Conservation (phyloP, 92 coral and sea anemone species). For the Actinernus sp. region DNA sequence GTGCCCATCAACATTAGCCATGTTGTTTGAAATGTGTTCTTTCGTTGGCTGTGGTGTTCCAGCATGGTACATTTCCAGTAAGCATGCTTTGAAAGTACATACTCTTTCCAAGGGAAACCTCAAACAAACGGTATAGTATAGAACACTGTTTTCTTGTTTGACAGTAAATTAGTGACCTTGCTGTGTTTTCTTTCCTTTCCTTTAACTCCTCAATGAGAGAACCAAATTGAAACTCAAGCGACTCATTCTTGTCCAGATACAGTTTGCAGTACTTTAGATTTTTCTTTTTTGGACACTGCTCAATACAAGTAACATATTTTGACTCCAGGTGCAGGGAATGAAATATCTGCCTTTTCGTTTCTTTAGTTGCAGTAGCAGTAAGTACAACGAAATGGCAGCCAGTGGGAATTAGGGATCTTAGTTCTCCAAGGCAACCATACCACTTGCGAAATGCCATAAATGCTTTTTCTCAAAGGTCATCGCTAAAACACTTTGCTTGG, state of each 20-base stretch:
- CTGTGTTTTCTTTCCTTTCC: constrained; percentile 20
- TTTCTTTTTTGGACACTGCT: constrained; percentile 66
- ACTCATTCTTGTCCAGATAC: constrained; percentile 71
- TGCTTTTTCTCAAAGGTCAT: too few species aligned
- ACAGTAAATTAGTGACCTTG: constrained; percentile 73
- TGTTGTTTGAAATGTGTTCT: not conserved
- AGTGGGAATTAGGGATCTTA: constrained; percentile 39
- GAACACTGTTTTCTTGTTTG: too few species aligned
- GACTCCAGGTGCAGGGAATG: constrained; percentile 25
- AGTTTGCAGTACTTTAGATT: constrained; percentile 51
- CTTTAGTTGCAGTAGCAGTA: constrained; percentile 51
- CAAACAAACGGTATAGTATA: constrained; percentile 55
- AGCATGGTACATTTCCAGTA: constrained; percentile 31
- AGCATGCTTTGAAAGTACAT: too few species aligned
- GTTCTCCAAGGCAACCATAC: too few species aligned
- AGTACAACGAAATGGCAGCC: constrained; percentile 12
- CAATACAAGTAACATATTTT: constrained; percentile 29
- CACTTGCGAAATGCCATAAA: too few species aligned
- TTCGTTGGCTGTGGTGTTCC: not conserved
- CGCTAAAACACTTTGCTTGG: too few species aligned
- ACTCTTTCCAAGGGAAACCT: constrained; percentile 42
- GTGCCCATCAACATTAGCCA: constrained; percentile 10
- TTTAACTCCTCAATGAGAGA: constrained; percentile 60
- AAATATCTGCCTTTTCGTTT: constrained; percentile 63
- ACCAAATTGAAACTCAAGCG: constrained; percentile 47